Conservation (phyloP, 2,888 invertebrate species). For the Isoperla grammatica region DNA sequence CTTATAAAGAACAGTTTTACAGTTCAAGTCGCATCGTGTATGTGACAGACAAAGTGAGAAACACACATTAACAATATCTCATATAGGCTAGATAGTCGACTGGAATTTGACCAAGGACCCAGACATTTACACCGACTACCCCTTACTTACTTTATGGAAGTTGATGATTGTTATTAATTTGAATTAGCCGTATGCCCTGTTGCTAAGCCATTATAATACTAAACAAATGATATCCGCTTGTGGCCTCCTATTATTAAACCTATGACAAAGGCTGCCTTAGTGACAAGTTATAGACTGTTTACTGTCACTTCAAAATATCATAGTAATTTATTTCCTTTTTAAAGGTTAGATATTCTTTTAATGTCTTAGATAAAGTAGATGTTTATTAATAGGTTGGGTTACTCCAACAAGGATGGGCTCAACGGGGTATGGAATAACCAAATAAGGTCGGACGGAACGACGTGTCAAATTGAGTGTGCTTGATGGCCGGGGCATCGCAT, state of each 20-base stretch:
- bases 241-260: not conserved
- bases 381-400: slow-evolving; percentile 13
- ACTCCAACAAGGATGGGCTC: not conserved
- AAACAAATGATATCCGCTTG: not conserved
- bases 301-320: slow-evolving; percentile 12
- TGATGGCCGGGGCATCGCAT: not conserved
- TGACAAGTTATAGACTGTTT: slow-evolving; percentile 23
- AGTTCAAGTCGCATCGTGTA: no score
- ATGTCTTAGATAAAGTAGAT: slow-evolving; percentile 14
- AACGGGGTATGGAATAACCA: not conserved
- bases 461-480: not conserved
- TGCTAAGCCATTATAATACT: not conserved
- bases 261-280: slow-evolving; percentile 17
- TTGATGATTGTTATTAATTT: slow-evolving; percentile 5
- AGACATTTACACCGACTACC: no score
- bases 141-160: no score
- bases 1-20: no score
- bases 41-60: no score
- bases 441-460: not conserved
- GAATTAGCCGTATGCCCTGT: not conserved
- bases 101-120: no score
- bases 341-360: slow-evolving; percentile 13
- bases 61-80: no score
- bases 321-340: slow-evolving; percentile 18
- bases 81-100: no score